phyloP scores from a whole-genome alignment of 2,797 vertebrate species.

The Crypturellus tataupa region DNA sequence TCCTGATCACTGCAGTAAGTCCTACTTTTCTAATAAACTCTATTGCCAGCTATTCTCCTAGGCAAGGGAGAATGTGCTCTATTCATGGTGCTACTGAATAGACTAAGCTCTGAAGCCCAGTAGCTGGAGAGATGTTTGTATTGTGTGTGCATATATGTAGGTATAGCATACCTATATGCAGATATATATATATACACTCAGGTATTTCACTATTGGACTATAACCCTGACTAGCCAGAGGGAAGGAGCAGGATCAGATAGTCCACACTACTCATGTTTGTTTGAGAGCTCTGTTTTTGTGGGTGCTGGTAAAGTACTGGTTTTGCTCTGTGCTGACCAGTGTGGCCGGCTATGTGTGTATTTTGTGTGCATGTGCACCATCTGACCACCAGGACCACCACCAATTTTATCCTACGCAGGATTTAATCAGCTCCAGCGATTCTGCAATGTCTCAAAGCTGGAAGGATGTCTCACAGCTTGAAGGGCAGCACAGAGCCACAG shows the following conservation, averaged over 20 bases:
- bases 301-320: not conserved
- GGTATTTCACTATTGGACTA: not conserved
- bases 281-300: not conserved
- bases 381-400: not conserved
- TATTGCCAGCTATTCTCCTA: too few relatives aligned
- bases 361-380: rapidly evolving
- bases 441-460: too few relatives aligned
- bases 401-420: not conserved
- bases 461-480: not conserved
- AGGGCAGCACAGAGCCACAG: not conserved
- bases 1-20: too few relatives aligned
- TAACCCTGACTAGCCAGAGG: not conserved
- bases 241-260: not conserved
- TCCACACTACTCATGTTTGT: not conserved
- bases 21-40: too few relatives aligned
- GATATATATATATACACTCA: rapidly evolving
- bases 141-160: not conserved
- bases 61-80: too few relatives aligned
- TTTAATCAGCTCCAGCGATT: rapidly evolving
- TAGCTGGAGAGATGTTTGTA: not conserved
- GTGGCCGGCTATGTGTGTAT: not conserved
- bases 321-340: not conserved
- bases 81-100: not conserved
- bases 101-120: not conserved
- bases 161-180: not conserved